Percentiles rank a stretch among this genome's conserved stretches.
phyloP scores from a whole-genome alignment of 2,113 vertebrate genomes.

The Hirundichthys speculiger region DNA sequence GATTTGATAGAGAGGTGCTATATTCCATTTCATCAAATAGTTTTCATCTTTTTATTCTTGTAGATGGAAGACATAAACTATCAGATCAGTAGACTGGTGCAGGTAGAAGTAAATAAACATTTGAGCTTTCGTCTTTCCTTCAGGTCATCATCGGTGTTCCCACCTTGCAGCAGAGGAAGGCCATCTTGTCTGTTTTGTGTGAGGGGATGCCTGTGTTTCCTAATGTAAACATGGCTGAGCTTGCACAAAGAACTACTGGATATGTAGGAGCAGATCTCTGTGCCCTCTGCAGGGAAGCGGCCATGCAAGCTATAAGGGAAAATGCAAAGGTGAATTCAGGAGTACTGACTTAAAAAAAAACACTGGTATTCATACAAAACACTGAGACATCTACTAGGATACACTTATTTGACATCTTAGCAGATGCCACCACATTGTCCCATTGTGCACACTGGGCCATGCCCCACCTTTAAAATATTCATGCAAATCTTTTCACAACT shows the following conservation, averaged over 20 bases:
- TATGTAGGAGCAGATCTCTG: conserved; percentile 94
- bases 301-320: conserved; percentile 85
- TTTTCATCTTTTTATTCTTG: background rate
- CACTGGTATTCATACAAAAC: background rate
- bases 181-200: conserved; percentile 86
- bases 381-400: background rate
- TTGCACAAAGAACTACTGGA: conserved; percentile 90
- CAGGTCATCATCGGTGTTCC: conserved; percentile 92
- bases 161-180: conserved; percentile 85
- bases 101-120: fast-evolving
- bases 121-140: background rate
- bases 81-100: background rate
- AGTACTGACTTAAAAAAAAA: fast-evolving
- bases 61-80: background rate
- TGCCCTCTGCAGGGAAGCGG: conserved; percentile 92
- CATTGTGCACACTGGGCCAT: too few species aligned
- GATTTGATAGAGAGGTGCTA: conserved; percentile 93
- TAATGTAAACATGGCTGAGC: conserved; percentile 74
- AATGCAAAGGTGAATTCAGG: conserved; percentile 78
- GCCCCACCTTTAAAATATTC: too few species aligned
- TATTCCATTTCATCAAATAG: background rate
- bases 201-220: conserved; percentile 82
- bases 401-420: too few species aligned
- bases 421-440: too few species aligned
- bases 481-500: too few species aligned